Evolutionary conservation across 2,888 invertebrate genomes (phyloP).

Genomic region (Sinodicranocentrus sp.): DNA sequence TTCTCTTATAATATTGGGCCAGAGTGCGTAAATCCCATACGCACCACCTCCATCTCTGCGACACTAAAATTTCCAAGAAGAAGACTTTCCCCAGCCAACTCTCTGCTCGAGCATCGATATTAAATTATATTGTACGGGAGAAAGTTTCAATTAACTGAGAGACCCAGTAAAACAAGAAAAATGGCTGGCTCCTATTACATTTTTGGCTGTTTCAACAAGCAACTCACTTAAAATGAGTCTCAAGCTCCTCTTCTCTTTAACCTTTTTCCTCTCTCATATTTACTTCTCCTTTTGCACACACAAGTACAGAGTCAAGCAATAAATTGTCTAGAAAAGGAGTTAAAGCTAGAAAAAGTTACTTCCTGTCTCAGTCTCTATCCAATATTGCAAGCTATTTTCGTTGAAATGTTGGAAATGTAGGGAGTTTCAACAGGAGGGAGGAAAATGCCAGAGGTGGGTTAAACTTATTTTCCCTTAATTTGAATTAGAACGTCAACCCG

Average conservation of each 20-base stretch:
- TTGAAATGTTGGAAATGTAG: not conserved
- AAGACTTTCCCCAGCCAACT: too few species aligned
- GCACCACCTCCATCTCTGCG: conserved; percentile 27
- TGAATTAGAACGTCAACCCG: conserved; percentile 59
- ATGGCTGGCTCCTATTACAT: conserved; percentile 53
- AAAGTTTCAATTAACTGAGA: conserved; percentile 73
- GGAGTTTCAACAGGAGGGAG: conserved; percentile 23
- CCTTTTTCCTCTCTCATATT: not conserved
- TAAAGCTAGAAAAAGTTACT: conserved; percentile 34
- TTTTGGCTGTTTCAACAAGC: conserved; percentile 14
- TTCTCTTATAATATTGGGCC: not conserved
- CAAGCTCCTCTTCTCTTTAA: not conserved
- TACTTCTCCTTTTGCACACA: too few species aligned
- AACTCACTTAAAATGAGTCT: conserved; percentile 1
- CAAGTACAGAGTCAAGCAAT: not conserved
- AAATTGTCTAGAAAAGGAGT: conserved; percentile 53
- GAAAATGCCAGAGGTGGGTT: conserved; percentile 59
- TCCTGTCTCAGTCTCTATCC: conserved; percentile 22
- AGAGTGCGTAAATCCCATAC: conserved; percentile 51
- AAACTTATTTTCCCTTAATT: conserved; percentile 66
- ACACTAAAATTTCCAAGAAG: conserved; percentile 28
- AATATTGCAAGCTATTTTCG: not conserved
- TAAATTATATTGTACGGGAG: conserved; percentile 65
- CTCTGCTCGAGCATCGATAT: too few species aligned
- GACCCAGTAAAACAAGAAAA: conserved; percentile 68